A percentile compares a stretch with the other conserved stretches of the same genome.
Evolutionary conservation across 2,888 invertebrate genomes (phyloP).

Genomic region (Agrochola macilenta): DNA sequence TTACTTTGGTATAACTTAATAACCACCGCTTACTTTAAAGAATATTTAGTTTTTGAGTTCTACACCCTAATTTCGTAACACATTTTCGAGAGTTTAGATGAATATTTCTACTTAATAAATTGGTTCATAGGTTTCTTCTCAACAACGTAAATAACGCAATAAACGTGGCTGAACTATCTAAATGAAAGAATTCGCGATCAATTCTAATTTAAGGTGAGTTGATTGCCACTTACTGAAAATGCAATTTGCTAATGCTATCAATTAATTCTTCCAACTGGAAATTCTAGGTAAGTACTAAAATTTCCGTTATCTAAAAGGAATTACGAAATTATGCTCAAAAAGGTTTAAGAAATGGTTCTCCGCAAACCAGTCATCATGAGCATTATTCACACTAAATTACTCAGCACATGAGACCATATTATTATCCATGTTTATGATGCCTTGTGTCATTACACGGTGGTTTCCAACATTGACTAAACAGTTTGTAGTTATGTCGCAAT

Average conservation of each 20-base stretch:
- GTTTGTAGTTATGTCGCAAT: constrained; percentile 56
- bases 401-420: constrained; percentile 34
- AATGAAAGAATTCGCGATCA: too few species aligned
- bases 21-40: background rate
- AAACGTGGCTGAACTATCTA: too few species aligned
- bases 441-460: constrained; percentile 43
- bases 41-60: too few species aligned
- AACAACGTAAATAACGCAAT: too few species aligned
- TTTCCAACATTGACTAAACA: constrained; percentile 18
- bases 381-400: constrained; percentile 49
- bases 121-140: too few species aligned
- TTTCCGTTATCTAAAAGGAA: background rate
- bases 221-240: too few species aligned
- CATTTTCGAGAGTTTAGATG: too few species aligned
- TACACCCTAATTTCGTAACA: too few species aligned
- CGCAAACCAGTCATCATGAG: constrained; percentile 17
- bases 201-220: too few species aligned
- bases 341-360: constrained; percentile 1
- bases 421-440: constrained; percentile 15
- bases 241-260: background rate
- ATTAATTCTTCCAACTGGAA: background rate
- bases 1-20: background rate
- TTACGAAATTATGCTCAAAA: constrained; percentile 22
- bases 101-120: too few species aligned
- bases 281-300: background rate